These are phyloP conservation scores for Amblyjoppa proteus DNA, from an alignment of 2,888 invertebrate species.

Conservation along the genomic window DNA sequence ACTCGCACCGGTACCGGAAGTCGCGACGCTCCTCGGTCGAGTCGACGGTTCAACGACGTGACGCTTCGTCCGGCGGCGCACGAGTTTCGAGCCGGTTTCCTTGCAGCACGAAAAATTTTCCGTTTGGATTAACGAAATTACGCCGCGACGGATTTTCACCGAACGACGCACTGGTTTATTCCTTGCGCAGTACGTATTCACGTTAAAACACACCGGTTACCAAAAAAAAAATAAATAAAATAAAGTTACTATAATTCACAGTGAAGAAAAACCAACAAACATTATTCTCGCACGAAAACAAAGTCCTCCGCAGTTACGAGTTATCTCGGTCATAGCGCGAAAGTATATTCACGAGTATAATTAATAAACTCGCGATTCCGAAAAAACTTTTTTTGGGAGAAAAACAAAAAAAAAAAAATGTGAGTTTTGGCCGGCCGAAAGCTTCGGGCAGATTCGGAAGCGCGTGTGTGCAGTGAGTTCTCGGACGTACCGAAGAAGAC, in stretches of 20 bases:
- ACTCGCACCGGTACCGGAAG: slow-evolving; percentile 43
- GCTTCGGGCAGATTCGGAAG: slow-evolving; percentile 12
- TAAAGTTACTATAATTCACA: neutral
- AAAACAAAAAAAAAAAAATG: neutral
- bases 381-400: neutral
- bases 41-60: neutral
- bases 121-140: slow-evolving; percentile 30
- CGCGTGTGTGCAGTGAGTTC: slow-evolving; percentile 10
- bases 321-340: neutral
- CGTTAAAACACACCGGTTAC: neutral
- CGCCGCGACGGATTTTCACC: neutral
- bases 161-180: slow-evolving; percentile 24
- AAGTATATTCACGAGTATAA: neutral
- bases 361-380: neutral
- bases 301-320: neutral
- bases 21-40: slow-evolving; percentile 35
- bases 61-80: neutral
- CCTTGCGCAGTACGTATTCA: slow-evolving; percentile 5
- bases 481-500: neutral
- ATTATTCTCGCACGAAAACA: neutral
- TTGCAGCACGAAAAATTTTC: neutral
- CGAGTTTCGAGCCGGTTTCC: slow-evolving; percentile 4
- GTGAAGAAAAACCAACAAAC: neutral
- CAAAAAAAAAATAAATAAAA: neutral
- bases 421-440: neutral